Conservation (phyloP, 2,113 vertebrate genomes). For the Colius striatus region DNA sequence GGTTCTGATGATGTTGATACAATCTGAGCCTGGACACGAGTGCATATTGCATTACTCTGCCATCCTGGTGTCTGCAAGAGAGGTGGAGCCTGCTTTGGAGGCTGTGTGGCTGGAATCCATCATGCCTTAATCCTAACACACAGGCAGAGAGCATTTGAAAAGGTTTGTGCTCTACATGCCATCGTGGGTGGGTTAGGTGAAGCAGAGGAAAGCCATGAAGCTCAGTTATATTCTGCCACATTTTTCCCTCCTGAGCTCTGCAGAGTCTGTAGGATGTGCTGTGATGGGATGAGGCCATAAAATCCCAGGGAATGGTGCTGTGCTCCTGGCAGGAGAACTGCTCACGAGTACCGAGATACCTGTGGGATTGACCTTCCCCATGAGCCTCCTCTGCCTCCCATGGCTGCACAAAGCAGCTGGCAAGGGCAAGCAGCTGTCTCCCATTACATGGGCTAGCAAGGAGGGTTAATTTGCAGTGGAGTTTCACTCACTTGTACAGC, state of each 20-base stretch:
- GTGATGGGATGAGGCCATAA: background rate
- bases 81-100: background rate
- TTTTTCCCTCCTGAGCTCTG: background rate
- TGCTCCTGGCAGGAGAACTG: background rate
- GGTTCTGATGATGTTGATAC: background rate
- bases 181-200: background rate
- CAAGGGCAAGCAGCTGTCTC: background rate
- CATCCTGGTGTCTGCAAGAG: background rate
- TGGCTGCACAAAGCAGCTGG: background rate
- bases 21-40: fast-evolving
- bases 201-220: background rate
- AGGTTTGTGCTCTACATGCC: background rate
- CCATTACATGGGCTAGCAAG: background rate
- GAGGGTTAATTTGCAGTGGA: background rate
- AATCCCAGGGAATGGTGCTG: background rate
- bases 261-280: background rate
- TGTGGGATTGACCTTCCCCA: background rate
- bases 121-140: background rate
- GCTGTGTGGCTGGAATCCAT: background rate
- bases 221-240: background rate
- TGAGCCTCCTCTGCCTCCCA: fast-evolving
- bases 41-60: background rate
- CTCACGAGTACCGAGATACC: background rate
- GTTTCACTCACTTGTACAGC: background rate
- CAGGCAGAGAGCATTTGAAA: background rate